Evolutionary conservation across 2,888 invertebrate species (phyloP).

Genomic region (Dicranocentrus wangi): DNA sequence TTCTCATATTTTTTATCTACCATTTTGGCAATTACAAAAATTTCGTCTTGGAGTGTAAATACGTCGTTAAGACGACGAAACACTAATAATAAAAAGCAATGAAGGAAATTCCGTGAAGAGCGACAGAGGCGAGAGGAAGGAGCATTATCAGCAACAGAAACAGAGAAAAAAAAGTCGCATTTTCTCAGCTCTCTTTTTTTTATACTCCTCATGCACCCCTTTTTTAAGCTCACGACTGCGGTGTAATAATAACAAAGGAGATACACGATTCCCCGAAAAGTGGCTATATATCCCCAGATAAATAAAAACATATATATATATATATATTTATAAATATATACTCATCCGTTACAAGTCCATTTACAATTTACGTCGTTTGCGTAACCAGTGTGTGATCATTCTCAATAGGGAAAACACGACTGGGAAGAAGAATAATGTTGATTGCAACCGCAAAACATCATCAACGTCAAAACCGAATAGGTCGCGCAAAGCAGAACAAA

Average conservation of each 20-base stretch:
- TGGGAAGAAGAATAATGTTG: constrained; percentile 14
- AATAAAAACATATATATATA: no score
- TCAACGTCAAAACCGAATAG: not conserved
- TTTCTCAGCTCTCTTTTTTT: not conserved
- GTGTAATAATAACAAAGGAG: not conserved
- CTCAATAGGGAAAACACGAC: no score
- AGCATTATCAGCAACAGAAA: no score
- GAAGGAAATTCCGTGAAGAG: not conserved
- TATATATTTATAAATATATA: no score
- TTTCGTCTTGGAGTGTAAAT: not conserved
- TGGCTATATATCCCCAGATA: no score
- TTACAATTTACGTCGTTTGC: no score
- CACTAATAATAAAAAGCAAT: constrained; percentile 22
- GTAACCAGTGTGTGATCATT: no score
- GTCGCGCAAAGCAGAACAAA: not conserved
- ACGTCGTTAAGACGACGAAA: not conserved
- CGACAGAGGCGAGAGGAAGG: not conserved
- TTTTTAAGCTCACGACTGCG: not conserved
- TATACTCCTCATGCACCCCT: not conserved
- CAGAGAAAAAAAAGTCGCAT: not conserved
- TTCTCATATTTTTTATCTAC: not conserved
- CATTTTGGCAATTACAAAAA: no score
- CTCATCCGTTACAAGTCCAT: no score
- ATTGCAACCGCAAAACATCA: constrained; percentile 24
- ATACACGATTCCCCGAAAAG: constrained; percentile 13